Conservation (phyloP, 2,888 invertebrate genomes). For the Netelia melanura region DNA sequence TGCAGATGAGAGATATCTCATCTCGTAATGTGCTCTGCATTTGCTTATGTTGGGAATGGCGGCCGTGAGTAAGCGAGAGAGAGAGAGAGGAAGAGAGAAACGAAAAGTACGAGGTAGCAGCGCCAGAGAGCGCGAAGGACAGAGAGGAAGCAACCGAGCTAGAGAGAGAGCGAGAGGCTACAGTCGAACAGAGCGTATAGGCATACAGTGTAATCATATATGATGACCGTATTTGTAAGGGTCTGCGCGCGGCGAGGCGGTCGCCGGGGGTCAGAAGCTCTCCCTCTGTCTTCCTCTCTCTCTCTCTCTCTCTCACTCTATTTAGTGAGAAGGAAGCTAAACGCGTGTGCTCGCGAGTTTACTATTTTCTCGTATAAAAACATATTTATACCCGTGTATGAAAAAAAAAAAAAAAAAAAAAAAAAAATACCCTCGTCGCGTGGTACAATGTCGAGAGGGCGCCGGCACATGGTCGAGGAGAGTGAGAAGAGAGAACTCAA, state of each 20-base stretch:
- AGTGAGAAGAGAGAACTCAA: slow-evolving; percentile 71
- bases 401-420: slow-evolving; percentile 64
- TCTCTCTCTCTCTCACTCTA: not conserved
- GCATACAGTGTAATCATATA: slow-evolving; percentile 64
- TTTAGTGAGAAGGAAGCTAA: slow-evolving; percentile 4
- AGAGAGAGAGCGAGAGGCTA: not conserved
- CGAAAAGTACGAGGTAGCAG: slow-evolving; percentile 33
- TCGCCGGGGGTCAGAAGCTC: slow-evolving; percentile 32
- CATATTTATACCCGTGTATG: slow-evolving; percentile 77
- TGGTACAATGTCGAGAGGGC: slow-evolving; percentile 72
- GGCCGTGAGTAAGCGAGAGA: slow-evolving; percentile 63
- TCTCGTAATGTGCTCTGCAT: slow-evolving; percentile 78
- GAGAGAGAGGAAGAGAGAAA: slow-evolving; percentile 60
- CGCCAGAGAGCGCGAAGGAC: slow-evolving; percentile 44
- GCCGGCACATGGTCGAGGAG: slow-evolving; percentile 45
- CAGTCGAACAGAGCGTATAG: slow-evolving; percentile 30
- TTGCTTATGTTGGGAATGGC: slow-evolving; percentile 65
- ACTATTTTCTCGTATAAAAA: slow-evolving; percentile 56
- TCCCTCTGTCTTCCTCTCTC: not conserved
- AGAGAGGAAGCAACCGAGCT: slow-evolving; percentile 47
- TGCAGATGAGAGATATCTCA: slow-evolving; percentile 77
- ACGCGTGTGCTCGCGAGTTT: slow-evolving; percentile 41
- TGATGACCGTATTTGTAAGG: slow-evolving; percentile 64
- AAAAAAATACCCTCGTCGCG: slow-evolving; percentile 68
- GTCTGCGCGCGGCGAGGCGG: slow-evolving; percentile 43